These are phyloP conservation scores for Gouania willdenowi DNA, from an alignment of 2,797 vertebrate genomes.

Conservation along the genomic window DNA sequence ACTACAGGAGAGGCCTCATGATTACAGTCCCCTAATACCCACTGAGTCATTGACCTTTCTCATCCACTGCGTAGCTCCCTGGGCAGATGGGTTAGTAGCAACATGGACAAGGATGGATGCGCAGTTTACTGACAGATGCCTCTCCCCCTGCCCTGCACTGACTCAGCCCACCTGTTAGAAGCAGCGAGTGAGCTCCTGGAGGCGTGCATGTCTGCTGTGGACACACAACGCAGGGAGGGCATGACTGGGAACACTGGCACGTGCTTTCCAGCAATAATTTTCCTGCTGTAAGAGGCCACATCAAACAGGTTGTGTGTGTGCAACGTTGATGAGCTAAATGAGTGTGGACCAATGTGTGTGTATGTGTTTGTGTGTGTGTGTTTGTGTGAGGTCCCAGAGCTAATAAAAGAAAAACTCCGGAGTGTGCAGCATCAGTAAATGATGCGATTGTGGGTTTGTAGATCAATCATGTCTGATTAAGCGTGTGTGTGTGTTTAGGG, in stretches of 20 bases:
- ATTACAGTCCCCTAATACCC: not conserved
- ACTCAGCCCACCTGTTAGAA: slow-evolving; percentile 66
- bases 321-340: too few species aligned
- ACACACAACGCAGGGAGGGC: slow-evolving; percentile 12
- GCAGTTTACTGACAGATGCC: slow-evolving; percentile 68
- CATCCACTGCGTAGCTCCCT: not conserved
- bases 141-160: slow-evolving; percentile 22
- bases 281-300: not conserved
- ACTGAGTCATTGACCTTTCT: slow-evolving; percentile 1
- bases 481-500: slow-evolving; percentile 28
- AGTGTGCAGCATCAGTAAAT: not conserved
- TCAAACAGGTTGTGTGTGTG: not conserved
- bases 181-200: slow-evolving; percentile 34
- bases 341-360: too few species aligned
- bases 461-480: slow-evolving; percentile 22
- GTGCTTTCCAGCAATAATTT: slow-evolving; percentile 9
- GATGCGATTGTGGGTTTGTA: slow-evolving; percentile 11
- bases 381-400: not conserved
- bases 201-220: slow-evolving; percentile 34
- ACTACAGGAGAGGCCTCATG: not conserved
- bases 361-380: slow-evolving; percentile 12
- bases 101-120: slow-evolving; percentile 46
- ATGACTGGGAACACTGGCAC: slow-evolving; percentile 17
- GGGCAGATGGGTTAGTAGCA: slow-evolving; percentile 60
- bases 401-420: not conserved